Conservation (phyloP, 2,888 invertebrate genomes). For the Rotaria magnacalcarata region DNA sequence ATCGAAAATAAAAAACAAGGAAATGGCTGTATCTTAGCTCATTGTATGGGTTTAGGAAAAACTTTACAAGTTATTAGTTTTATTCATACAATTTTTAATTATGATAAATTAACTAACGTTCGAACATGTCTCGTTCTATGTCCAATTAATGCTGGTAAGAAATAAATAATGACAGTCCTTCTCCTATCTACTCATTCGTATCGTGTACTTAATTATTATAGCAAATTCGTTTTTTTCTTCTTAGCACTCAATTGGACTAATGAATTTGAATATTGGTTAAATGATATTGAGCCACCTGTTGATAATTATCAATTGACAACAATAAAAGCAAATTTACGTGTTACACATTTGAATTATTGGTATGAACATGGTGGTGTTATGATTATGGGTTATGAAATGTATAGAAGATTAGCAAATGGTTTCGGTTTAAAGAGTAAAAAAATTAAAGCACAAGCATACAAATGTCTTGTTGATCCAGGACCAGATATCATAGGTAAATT, state of each 20-base stretch:
- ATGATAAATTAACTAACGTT: slow-evolving; percentile 68
- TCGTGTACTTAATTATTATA: too few species aligned
- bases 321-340: slow-evolving; percentile 27
- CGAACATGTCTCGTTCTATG: slow-evolving; percentile 78
- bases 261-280: slow-evolving; percentile 78
- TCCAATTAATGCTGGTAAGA: slow-evolving; percentile 71
- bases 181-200: too few species aligned
- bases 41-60: slow-evolving; percentile 81
- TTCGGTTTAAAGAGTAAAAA: slow-evolving; percentile 37
- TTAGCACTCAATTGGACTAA: slow-evolving; percentile 79
- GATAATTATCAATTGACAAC: slow-evolving; percentile 8
- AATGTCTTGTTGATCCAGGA: slow-evolving; percentile 19
- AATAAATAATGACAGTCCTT: too few species aligned
- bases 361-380: slow-evolving; percentile 41
- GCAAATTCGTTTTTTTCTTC: too few species aligned
- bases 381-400: slow-evolving; percentile 42
- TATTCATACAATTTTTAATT: slow-evolving; percentile 74
- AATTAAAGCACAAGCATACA: slow-evolving; percentile 14
- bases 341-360: slow-evolving; percentile 39
- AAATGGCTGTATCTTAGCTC: slow-evolving; percentile 86
- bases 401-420: slow-evolving; percentile 61
- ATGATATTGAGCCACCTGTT: slow-evolving; percentile 25
- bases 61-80: slow-evolving; percentile 71
- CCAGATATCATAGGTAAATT: slow-evolving; percentile 37
- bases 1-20: slow-evolving; percentile 65